phyloP scores from a whole-genome alignment of 2,113 vertebrate genomes.

The Rhabdomys dilectus region DNA sequence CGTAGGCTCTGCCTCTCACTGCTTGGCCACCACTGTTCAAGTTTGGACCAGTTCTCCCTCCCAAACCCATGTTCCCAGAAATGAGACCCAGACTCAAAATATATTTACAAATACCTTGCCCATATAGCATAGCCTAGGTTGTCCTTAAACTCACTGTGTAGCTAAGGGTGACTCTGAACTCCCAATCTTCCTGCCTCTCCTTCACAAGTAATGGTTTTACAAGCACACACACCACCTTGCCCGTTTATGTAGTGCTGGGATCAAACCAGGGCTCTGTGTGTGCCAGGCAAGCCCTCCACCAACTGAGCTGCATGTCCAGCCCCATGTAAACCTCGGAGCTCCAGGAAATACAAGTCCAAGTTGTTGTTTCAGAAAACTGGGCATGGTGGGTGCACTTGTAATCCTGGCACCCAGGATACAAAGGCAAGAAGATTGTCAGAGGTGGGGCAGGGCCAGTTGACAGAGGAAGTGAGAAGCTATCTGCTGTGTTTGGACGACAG shows the following conservation, averaged over 20 bases:
- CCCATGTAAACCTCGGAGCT: too few species aligned
- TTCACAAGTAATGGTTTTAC: too few species aligned
- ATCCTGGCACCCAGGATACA: neutral
- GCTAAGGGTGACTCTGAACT: neutral
- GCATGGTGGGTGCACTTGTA: neutral
- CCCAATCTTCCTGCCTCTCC: neutral
- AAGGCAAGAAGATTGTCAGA: neutral
- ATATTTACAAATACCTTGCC: too few species aligned
- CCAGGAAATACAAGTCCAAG: neutral
- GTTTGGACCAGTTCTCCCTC: too few species aligned
- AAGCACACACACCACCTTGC: accelerated
- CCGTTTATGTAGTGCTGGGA: neutral
- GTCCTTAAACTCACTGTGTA: neutral
- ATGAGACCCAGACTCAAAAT: too few species aligned
- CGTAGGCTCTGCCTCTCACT: neutral
- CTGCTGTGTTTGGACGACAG: neutral
- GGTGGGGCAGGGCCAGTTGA: neutral
- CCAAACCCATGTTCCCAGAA: too few species aligned
- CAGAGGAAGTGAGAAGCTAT: neutral
- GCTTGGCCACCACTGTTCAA: too few species aligned
- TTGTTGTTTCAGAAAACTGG: neutral
- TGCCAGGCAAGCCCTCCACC: neutral
- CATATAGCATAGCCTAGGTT: neutral
- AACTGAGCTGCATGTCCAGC: neutral
- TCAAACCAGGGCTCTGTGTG: neutral